A percentile compares a stretch with the other conserved stretches of the same genome.
Conservation (phyloP, 2,797 vertebrate genomes). For the Myripristis jacobus region DNA sequence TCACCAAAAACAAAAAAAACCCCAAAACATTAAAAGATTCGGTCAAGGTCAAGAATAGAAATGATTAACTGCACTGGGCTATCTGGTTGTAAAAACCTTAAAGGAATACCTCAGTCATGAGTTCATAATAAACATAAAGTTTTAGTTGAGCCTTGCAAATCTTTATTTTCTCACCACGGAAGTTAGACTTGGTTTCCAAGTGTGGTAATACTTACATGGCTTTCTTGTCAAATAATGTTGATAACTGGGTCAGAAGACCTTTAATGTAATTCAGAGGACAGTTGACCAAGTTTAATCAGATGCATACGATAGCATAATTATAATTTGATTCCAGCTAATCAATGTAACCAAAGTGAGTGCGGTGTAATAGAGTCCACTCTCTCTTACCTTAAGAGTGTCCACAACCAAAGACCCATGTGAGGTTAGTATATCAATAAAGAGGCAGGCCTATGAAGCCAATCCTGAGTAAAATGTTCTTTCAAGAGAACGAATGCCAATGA, state of each 20-base stretch:
- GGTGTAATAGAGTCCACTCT: conserved; percentile 2
- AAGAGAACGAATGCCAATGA: conserved; percentile 51
- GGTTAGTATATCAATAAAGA: conserved; percentile 59
- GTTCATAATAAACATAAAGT: conserved; percentile 25
- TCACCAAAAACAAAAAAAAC: not conserved
- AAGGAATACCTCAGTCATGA: conserved; percentile 15
- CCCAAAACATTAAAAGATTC: not conserved
- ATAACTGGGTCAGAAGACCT: conserved; percentile 13
- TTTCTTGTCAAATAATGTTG: conserved; percentile 14
- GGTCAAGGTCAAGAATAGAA: conserved; percentile 26
- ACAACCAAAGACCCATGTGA: conserved; percentile 26
- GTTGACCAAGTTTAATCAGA: conserved; percentile 24
- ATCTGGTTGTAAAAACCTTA: conserved; percentile 28
- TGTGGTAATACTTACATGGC: not conserved
- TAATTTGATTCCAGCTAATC: conserved; percentile 13
- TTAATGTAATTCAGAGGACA: conserved; percentile 25
- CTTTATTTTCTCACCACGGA: conserved; percentile 8
- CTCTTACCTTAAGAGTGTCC: conserved; percentile 23
- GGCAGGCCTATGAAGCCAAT: conserved; percentile 22
- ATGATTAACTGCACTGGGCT: conserved; percentile 53
- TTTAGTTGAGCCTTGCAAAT: conserved; percentile 7
- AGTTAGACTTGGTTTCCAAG: not conserved
- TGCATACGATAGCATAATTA: conserved; percentile 8
- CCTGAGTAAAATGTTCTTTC: conserved; percentile 51
- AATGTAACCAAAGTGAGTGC: conserved; percentile 21